Percentiles rank a stretch among this genome's conserved stretches.
phyloP scores from a whole-genome alignment of 1,140 invertebrate genomes.

The Drosophila virilis region DNA sequence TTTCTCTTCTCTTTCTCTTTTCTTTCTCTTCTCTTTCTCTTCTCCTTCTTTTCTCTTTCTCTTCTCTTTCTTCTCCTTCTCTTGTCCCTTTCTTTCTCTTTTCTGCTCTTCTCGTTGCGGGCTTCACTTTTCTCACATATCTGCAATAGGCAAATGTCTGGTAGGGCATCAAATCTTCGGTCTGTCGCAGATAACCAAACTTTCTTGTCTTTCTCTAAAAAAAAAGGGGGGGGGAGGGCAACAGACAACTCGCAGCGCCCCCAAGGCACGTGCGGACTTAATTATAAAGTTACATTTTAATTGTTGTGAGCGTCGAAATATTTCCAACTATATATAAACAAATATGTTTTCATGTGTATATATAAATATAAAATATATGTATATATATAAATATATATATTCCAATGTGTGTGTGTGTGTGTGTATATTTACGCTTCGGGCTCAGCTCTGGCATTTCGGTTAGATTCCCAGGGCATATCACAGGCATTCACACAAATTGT shows the following conservation, averaged over 20 bases:
- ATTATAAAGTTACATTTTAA: conserved; percentile 62
- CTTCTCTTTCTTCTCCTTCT: too few relatives aligned
- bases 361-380: background rate
- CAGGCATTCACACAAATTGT: too few relatives aligned
- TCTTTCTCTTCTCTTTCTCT: too few relatives aligned
- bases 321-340: background rate
- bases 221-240: background rate
- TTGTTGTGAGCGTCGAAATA: conserved; percentile 42
- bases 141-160: too few relatives aligned
- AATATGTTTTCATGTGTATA: conserved; percentile 2
- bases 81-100: too few relatives aligned
- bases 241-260: background rate
- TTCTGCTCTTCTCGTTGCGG: too few relatives aligned
- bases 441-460: background rate
- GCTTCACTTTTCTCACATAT: too few relatives aligned
- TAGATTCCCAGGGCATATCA: background rate
- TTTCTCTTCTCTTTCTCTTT: too few relatives aligned
- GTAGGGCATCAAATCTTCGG: too few relatives aligned
- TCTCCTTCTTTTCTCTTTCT: too few relatives aligned
- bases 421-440: background rate
- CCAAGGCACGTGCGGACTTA: conserved; percentile 44
- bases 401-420: background rate
- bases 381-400: background rate
- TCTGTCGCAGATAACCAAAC: too few relatives aligned
- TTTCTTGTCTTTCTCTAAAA: background rate